phyloP scores from a whole-genome alignment of 2,888 invertebrate species.

The Acheta domesticus region DNA sequence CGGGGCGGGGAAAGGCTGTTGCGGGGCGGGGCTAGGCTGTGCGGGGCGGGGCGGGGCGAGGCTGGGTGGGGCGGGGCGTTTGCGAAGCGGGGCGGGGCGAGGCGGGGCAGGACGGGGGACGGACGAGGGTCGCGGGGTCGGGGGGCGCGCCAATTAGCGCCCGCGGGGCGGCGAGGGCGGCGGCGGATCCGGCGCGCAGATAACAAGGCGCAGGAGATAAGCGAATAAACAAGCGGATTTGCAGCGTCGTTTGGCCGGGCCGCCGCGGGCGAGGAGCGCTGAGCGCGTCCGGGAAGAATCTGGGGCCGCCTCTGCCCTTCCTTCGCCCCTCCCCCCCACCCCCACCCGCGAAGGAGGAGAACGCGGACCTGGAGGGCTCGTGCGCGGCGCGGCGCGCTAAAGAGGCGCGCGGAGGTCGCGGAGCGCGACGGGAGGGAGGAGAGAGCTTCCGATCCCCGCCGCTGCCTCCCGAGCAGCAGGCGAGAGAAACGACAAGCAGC shows the following conservation, averaged over 20 bases:
- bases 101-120: too few relatives aligned
- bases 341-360: background rate
- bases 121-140: too few relatives aligned
- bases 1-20: background rate
- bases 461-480: background rate
- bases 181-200: background rate
- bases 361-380: too few relatives aligned
- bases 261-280: background rate
- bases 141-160: too few relatives aligned
- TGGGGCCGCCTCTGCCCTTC: background rate
- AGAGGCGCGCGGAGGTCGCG: too few relatives aligned
- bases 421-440: too few relatives aligned
- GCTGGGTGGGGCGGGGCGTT: background rate
- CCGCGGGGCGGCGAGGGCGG: background rate
- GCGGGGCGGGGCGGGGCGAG: background rate
- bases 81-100: background rate
- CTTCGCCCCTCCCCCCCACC: background rate
- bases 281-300: background rate
- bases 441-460: too few relatives aligned
- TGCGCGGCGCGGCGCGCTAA: too few relatives aligned
- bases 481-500: background rate
- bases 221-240: conserved; percentile 6
- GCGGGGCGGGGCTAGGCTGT: too few relatives aligned
- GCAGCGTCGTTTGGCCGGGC: conserved; percentile 1
- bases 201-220: conserved; percentile 3